Conservation (phyloP, 2,888 invertebrate species). For the Ceriagrion tenellum region DNA sequence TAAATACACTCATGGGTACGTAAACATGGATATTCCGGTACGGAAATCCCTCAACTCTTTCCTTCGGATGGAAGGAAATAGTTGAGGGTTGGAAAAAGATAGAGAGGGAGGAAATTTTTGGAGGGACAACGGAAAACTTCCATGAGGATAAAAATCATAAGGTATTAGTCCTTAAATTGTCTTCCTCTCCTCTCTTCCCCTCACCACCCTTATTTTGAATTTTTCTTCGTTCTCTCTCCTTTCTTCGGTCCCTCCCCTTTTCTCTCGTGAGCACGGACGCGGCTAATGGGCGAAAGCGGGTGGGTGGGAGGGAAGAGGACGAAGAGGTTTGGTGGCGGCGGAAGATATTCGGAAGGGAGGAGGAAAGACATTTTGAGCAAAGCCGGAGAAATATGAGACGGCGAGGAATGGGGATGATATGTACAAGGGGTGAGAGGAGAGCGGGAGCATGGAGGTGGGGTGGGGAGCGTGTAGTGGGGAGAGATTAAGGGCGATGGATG, state of each 20-base stretch:
- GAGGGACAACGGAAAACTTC: neutral
- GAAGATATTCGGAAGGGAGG: constrained; percentile 35
- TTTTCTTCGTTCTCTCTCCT: neutral
- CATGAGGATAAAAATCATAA: constrained; percentile 53
- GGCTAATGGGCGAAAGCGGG: neutral
- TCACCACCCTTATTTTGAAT: neutral
- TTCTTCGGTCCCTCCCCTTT: too few species aligned
- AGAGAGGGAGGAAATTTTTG: neutral
- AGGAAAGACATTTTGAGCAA: constrained; percentile 35
- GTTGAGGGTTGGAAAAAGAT: neutral
- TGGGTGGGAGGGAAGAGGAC: neutral
- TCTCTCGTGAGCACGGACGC: neutral
- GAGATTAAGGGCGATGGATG: neutral
- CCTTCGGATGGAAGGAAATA: neutral
- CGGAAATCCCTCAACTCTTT: too few species aligned
- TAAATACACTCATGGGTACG: neutral
- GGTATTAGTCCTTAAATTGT: constrained; percentile 59
- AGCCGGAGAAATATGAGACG: constrained; percentile 60
- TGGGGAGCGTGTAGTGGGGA: neutral
- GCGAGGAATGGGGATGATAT: constrained; percentile 7
- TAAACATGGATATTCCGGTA: neutral
- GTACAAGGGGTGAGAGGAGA: neutral
- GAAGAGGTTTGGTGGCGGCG: constrained; percentile 1
- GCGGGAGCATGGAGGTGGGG: too few species aligned
- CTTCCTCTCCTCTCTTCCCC: neutral